A percentile compares a stretch with the other conserved stretches of the same genome.
phyloP scores from a whole-genome alignment of 1,140 invertebrate genomes.

The Mercenaria mercenaria region DNA sequence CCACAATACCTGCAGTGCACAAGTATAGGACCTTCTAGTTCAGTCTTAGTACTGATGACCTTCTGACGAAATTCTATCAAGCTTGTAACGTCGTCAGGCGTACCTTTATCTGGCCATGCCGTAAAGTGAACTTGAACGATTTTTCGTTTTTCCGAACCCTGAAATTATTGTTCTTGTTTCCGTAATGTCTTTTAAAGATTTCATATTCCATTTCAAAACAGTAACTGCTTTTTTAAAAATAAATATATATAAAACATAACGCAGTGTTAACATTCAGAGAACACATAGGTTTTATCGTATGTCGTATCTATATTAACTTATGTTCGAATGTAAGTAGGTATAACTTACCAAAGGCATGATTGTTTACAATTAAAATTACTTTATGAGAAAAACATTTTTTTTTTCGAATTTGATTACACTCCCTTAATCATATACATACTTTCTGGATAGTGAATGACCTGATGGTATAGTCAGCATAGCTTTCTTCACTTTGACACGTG shows the following conservation, averaged over 20 bases:
- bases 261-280: neutral
- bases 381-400: neutral
- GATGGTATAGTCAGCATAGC: constrained; percentile 96
- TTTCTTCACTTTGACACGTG: constrained; percentile 93
- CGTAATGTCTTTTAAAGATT: neutral
- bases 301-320: too few relatives aligned
- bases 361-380: neutral
- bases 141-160: constrained; percentile 85
- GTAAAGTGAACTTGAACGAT: constrained; percentile 89
- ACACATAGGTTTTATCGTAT: too few relatives aligned
- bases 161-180: too few relatives aligned
- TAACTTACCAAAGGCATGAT: too few relatives aligned
- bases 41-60: constrained; percentile 49
- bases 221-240: neutral
- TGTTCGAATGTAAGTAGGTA: neutral
- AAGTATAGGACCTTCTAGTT: constrained; percentile 62
- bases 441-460: constrained; percentile 90
- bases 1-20: constrained; percentile 76
- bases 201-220: neutral
- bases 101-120: constrained; percentile 89
- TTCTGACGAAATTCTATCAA: constrained; percentile 88
- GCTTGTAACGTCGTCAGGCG: constrained; percentile 87
- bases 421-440: neutral
- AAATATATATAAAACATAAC: neutral
- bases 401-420: neutral